These are phyloP conservation scores for Apamea crenata DNA, from an alignment of 2,888 invertebrate genomes.

Conservation along the genomic window DNA sequence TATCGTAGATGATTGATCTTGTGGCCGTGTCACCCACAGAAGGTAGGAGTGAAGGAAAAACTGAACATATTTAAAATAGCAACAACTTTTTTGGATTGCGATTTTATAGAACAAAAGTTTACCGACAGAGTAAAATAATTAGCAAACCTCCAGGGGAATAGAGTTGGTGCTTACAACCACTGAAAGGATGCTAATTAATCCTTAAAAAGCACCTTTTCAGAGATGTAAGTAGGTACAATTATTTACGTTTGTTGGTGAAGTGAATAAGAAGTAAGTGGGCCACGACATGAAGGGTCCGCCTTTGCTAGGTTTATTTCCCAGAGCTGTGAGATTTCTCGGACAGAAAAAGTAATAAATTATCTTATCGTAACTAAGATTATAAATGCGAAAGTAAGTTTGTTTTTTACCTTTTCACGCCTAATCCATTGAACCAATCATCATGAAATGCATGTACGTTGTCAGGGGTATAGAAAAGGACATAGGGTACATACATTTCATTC, in stretches of 20 bases:
- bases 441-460: no score
- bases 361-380: no score
- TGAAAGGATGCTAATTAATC: not conserved
- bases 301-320: not conserved
- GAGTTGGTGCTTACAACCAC: not conserved
- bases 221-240: constrained; percentile 1
- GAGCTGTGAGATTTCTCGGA: constrained; percentile 4
- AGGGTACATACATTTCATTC: no score
- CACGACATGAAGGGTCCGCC: constrained; percentile 9
- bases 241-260: constrained; percentile 11
- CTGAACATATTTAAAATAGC: not conserved
- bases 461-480: no score
- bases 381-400: no score
- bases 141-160: not conserved
- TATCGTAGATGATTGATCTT: not conserved
- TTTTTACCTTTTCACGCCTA: no score
- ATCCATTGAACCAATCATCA: no score
- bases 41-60: not conserved
- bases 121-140: no score
- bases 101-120: not conserved
- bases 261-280: not conserved
- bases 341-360: not conserved
- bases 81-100: not conserved
- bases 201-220: not conserved
- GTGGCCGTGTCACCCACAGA: not conserved